Base-by-base conservation (phyloP, 1,140 invertebrate genomes). In the Drosophila pachea region DNA sequence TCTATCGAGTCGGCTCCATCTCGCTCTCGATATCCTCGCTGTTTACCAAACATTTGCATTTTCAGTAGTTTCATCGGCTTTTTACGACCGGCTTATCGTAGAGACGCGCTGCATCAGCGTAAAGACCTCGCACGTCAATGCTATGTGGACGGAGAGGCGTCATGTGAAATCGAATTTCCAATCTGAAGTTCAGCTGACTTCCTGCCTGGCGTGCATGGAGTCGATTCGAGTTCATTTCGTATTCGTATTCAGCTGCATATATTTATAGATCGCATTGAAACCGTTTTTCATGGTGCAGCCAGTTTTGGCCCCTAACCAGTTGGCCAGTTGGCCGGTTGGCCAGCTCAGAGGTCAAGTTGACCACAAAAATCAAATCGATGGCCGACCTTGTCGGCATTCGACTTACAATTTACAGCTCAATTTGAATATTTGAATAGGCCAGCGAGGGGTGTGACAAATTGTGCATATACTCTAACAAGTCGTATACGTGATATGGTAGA, bases 371-470 rank as follows among this genome's bases (percentile, higher is more conserved):
- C 40, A 43, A 43, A 71, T 73, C 61, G 64, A 68, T 31, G 36
- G 42, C 4, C 72, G 67, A 84, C 78, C 78, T 82, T 82, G 79
- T 65, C 78, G 73, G 78, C 78, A 84, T 75, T 75, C 78, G 78
- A 74, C 56, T 82, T 84, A 84, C 78, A 78, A 73, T 78, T 78
- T 78, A 82, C 68, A 60, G 61, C 72, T 84, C 75, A 69, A 82
- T 82, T 82, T 82, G 55, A 82, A 82, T 82, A 84, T 82, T 82
- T 82, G 70, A 82, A 78, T 45, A 78, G 64, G 43, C 38, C 58
- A 12, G 35, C 66, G 47, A 58, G 60, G 48, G 61, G 61, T 45
- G 61, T 58, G 54, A 53, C 68, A 47, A 65, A 70, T 14, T 43
- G n/a, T 43, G 32, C 5, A 32, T 4, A 64, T 64, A 31, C 60